Evolutionary conservation across 2,797 vertebrate genomes (phyloP).

Genomic region (Aulostomus chinensis): DNA sequence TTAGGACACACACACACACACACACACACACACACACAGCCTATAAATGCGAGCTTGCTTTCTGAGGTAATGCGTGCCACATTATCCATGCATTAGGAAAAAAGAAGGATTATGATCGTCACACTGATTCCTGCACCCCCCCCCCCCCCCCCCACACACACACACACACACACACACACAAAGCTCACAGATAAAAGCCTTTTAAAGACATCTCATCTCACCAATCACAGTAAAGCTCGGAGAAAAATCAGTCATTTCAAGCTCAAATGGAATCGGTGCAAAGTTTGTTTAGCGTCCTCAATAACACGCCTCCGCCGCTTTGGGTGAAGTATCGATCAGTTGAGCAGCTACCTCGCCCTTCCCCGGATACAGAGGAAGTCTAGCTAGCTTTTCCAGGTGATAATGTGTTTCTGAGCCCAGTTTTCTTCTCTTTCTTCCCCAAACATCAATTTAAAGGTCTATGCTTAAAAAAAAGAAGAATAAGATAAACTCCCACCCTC

Average conservation of each 20-base stretch:
- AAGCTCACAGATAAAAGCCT: constrained; percentile 45
- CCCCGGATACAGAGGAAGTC: not conserved
- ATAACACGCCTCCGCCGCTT: constrained; percentile 1
- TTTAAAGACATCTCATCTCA: constrained; percentile 47
- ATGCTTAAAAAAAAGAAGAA: too few species aligned
- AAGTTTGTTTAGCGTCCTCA: constrained; percentile 11
- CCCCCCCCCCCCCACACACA: not conserved
- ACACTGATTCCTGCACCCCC: constrained; percentile 26
- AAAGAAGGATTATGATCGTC: constrained; percentile 25
- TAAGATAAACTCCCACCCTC: not conserved
- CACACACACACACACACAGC: too few species aligned
- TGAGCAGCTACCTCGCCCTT: not conserved
- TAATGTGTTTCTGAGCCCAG: not conserved
- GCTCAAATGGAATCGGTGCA: constrained; percentile 14
- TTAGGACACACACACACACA: too few species aligned
- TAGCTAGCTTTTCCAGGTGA: not conserved
- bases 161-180: too few species aligned
- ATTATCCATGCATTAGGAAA: constrained; percentile 26
- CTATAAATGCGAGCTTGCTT: constrained; percentile 50
- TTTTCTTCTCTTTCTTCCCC: not conserved
- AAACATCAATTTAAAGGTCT: not conserved
- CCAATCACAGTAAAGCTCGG: constrained; percentile 17
- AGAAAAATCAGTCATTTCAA: constrained; percentile 21
- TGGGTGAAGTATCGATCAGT: constrained; percentile 23
- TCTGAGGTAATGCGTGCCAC: constrained; percentile 40